Conservation (phyloP, 1,140 invertebrate genomes). For the Pachyrhynchus sulphureomaculatus region DNA sequence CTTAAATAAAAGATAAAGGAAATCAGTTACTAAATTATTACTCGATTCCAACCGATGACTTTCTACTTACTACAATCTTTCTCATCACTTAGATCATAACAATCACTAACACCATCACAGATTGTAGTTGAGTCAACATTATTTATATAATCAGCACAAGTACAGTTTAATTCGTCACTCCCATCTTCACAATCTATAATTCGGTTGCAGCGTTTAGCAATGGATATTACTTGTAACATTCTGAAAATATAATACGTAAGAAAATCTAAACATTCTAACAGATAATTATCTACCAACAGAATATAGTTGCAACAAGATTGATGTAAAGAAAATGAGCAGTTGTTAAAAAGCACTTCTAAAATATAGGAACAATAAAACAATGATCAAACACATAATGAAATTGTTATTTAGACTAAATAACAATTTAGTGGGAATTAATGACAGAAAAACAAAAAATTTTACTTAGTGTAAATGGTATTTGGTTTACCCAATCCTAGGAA, state of each 20-base stretch:
- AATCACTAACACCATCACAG: slow-evolving; percentile 80
- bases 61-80: slow-evolving; percentile 43
- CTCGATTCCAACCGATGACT: not conserved
- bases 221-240: slow-evolving; percentile 63
- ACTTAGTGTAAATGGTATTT: too few relatives aligned
- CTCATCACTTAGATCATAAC: slow-evolving; percentile 69
- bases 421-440: too few relatives aligned
- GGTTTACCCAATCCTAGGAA: too few relatives aligned
- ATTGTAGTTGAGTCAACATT: slow-evolving; percentile 58
- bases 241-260: slow-evolving; percentile 52
- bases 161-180: slow-evolving; percentile 75
- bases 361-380: too few relatives aligned
- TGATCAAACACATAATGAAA: too few relatives aligned
- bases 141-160: slow-evolving; percentile 67
- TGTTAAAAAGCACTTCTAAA: too few relatives aligned
- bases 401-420: too few relatives aligned
- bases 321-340: too few relatives aligned
- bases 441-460: too few relatives aligned
- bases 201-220: slow-evolving; percentile 65
- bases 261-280: too few relatives aligned
- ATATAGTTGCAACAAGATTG: too few relatives aligned
- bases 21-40: not conserved
- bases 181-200: slow-evolving; percentile 77
- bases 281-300: too few relatives aligned
- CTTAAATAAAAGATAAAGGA: slow-evolving; percentile 50